Evolutionary conservation across 2,797 vertebrate genomes (phyloP), one percentile per base, ranked within the genome.

Genomic region (Lutjanus campechanus): DNA sequence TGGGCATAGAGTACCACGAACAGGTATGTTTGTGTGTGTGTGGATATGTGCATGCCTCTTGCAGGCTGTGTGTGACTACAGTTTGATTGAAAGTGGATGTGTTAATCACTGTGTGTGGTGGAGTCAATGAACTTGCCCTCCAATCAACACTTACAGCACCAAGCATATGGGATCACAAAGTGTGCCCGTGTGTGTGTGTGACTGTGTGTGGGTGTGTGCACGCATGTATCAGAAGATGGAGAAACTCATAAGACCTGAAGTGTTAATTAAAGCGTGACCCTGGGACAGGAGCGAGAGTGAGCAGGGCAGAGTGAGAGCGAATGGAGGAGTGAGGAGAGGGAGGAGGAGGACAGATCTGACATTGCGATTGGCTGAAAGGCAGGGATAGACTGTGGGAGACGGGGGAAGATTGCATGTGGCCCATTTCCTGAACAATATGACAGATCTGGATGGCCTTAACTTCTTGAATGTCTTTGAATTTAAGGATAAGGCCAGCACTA

Each of bases 1-100:
- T 99, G 98, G 98, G 98, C 11, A 97, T 99, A 5, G 98, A 99
- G 92, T 97, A 97, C 92, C 98, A 99, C 0, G 95, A 99, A 75
- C 98, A 99, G 97, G 98, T 99, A 90, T 12, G 56, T 66, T 12
- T 71, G 54, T 73, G 60, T 61, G 69, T 25, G 60, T 16, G 46
- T 70, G 1, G 12, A 2, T 11, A 4, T 13, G 50, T 65, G 46
- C 4, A 16, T 25, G 59, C 13, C 50, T 65, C 50, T 73, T 25
- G 55, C 56, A 76, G 77, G 81, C 64, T 84, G 66, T 55, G 49
- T 84, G 44, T 46, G 73, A 85, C 60, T 74, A 25, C 55, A 17
- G 54, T 83, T 79, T 91, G 88, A 92, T 85, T 88, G 84, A 85
- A 89, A 87, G 75, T 80, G 85, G 79, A 84, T 84, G 89, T 82